Conservation (phyloP, 2,888 invertebrate genomes). For the Fabriciana adippe region DNA sequence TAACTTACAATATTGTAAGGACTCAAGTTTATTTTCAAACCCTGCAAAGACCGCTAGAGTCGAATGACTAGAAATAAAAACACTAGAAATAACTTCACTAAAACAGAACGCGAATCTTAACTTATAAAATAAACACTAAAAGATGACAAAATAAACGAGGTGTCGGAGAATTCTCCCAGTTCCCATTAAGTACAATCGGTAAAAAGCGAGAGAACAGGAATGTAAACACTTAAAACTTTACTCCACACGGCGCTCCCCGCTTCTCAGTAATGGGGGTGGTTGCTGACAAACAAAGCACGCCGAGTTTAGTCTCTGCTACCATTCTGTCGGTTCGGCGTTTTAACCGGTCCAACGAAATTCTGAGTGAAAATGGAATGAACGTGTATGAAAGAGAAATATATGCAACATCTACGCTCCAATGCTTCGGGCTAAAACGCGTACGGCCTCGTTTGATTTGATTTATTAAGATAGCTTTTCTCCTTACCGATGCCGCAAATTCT, state of each 20-base stretch:
- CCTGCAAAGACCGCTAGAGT: not conserved
- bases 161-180: constrained; percentile 56
- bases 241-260: constrained; percentile 62
- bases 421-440: constrained; percentile 52
- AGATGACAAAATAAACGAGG: constrained; percentile 66
- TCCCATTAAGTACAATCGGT: constrained; percentile 76
- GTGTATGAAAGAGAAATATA: constrained; percentile 73
- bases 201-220: constrained; percentile 79
- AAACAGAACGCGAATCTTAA: constrained; percentile 49
- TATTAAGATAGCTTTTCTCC: constrained; percentile 52
- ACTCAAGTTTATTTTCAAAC: not conserved
- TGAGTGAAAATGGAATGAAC: constrained; percentile 59
- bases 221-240: constrained; percentile 81
- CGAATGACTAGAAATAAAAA: constrained; percentile 5
- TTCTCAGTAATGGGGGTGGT: constrained; percentile 67
- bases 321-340: constrained; percentile 69
- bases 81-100: not conserved
- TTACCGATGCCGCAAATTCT: constrained; percentile 34
- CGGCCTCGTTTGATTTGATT: constrained; percentile 51
- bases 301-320: constrained; percentile 47
- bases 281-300: constrained; percentile 70
- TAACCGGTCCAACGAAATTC: constrained; percentile 60
- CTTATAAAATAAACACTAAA: constrained; percentile 67
- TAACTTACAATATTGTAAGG: not conserved
- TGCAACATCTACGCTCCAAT: constrained; percentile 51